Evolutionary conservation across 2,113 vertebrate genomes (phyloP).

Genomic region (Rostratula benghalensis): DNA sequence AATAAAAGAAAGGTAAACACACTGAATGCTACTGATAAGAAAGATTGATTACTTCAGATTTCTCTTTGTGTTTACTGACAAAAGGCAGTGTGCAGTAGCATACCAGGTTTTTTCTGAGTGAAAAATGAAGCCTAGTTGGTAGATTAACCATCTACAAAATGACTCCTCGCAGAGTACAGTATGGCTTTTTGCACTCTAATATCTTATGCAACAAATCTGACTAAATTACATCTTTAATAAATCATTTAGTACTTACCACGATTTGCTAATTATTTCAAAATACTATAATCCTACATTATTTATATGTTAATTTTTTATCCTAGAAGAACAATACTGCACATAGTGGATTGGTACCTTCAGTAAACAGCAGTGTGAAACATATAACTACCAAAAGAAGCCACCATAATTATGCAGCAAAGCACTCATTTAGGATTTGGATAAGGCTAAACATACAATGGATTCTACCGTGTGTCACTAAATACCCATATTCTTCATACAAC

Average conservation of each 20-base stretch:
- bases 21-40: slow-evolving; percentile 75
- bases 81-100: slow-evolving; percentile 60
- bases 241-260: slow-evolving; percentile 55
- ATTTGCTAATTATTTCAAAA: slow-evolving; percentile 73
- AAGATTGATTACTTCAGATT: slow-evolving; percentile 78
- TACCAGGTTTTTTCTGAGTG: slow-evolving; percentile 51
- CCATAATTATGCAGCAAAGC: slow-evolving; percentile 46
- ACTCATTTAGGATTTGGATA: slow-evolving; percentile 45
- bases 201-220: slow-evolving; percentile 53
- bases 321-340: slow-evolving; percentile 46
- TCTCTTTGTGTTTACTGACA: slow-evolving; percentile 78
- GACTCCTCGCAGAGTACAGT: slow-evolving; percentile 30
- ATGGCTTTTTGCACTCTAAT: slow-evolving; percentile 35
- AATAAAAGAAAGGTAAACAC: slow-evolving; percentile 63
- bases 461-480: slow-evolving; percentile 23
- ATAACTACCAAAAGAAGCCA: slow-evolving; percentile 22
- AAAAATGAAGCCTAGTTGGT: slow-evolving; percentile 72
- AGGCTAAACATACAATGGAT: slow-evolving; percentile 36
- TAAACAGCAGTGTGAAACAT: slow-evolving; percentile 45
- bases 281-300: slow-evolving; percentile 66
- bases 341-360: background rate
- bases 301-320: slow-evolving; percentile 56
- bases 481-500: slow-evolving; percentile 21
- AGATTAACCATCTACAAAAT: slow-evolving; percentile 60
- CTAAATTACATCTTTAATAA: slow-evolving; percentile 63